Evolutionary conservation across 2,113 vertebrate species (phyloP).

Genomic region (Myotis brandtii): DNA sequence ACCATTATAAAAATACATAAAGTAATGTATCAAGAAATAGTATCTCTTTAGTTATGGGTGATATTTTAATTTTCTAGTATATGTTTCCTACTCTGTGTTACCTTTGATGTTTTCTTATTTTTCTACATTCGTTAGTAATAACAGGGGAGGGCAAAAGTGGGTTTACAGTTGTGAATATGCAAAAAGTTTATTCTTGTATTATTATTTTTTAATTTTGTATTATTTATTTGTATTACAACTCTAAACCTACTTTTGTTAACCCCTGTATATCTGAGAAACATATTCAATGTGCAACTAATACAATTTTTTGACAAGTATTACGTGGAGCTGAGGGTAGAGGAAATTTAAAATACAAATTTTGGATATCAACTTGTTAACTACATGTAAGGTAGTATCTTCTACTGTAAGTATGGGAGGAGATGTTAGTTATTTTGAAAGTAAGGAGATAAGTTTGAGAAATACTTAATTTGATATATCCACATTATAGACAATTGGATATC

Average conservation of each 20-base stretch:
- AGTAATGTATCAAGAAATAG: not conserved
- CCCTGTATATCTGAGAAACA: not conserved
- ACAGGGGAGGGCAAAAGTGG: not conserved
- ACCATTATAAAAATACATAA: not conserved
- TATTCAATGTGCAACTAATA: not conserved
- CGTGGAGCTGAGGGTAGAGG: not conserved
- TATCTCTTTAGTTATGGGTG: not conserved
- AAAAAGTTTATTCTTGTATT: not conserved
- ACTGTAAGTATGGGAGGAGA: not conserved
- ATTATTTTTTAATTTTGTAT: not conserved
- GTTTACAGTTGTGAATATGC: not conserved
- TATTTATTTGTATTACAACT: not conserved
- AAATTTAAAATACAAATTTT: slow-evolving; percentile 5
- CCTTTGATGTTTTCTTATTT: not conserved
- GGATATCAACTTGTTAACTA: not conserved
- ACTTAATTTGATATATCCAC: not conserved
- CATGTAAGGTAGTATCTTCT: not conserved
- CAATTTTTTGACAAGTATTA: not conserved
- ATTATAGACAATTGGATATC: not conserved
- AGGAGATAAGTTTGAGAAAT: not conserved
- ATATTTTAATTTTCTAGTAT: not conserved
- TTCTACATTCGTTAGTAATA: not conserved
- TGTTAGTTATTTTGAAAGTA: not conserved
- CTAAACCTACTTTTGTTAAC: not conserved
- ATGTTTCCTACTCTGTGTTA: not conserved